Conservation (phyloP, 2,888 invertebrate species). For the Scrobipalpa atriplicella region DNA sequence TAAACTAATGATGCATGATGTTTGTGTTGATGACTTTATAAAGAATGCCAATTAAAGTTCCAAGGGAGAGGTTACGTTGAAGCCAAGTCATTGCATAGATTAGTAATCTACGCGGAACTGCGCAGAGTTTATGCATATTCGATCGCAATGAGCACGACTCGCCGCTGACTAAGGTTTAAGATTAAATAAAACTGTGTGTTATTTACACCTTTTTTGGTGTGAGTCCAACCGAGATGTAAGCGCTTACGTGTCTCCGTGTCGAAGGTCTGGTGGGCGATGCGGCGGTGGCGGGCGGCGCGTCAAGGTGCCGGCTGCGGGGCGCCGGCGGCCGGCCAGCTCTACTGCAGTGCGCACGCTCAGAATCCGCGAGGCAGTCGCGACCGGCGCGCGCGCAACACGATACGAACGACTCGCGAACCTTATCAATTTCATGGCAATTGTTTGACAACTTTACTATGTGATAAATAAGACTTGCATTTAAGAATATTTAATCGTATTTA, state of each 20-base stretch:
- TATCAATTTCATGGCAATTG: slow-evolving; percentile 67
- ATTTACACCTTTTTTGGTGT: slow-evolving; percentile 78
- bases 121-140: slow-evolving; percentile 11
- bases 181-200: slow-evolving; percentile 53
- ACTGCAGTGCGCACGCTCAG: slow-evolving; percentile 55
- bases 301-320: slow-evolving; percentile 56
- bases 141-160: not conserved
- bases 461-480: slow-evolving; percentile 51
- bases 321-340: slow-evolving; percentile 50
- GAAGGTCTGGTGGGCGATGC: slow-evolving; percentile 71
- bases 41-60: slow-evolving; percentile 10
- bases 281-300: slow-evolving; percentile 47
- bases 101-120: slow-evolving; percentile 6
- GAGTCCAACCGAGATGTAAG: slow-evolving; percentile 74
- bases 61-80: not conserved
- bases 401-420: slow-evolving; percentile 78
- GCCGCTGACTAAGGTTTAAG: slow-evolving; percentile 52
- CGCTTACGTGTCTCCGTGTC: slow-evolving; percentile 73
- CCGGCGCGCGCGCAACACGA: slow-evolving; percentile 76
- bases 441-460: slow-evolving; percentile 68
- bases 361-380: slow-evolving; percentile 77
- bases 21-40: not conserved
- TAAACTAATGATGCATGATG: not conserved
- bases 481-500: slow-evolving; percentile 67
- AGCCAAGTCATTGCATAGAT: not conserved